phyloP scores from a whole-genome alignment of 37 sponge, comb jelly and placozoan species.

The Hexactinellida sp. region DNA sequence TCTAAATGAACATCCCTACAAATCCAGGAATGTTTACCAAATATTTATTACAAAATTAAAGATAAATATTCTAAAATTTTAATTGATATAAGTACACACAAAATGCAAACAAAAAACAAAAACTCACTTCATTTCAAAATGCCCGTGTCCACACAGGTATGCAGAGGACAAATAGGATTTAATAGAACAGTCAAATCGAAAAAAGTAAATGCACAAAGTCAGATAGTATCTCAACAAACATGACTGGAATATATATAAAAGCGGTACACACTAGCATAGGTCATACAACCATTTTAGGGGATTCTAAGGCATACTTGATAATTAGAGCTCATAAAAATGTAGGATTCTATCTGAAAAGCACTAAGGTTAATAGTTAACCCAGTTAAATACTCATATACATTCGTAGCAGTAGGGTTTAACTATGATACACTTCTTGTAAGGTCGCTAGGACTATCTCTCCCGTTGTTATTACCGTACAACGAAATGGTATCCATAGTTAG shows the following conservation, averaged over 20 bases:
- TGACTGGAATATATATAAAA: slow-evolving; percentile 12
- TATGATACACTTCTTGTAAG: background rate
- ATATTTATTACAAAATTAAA: too few species aligned
- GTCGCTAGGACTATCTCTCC: background rate
- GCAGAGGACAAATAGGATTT: background rate
- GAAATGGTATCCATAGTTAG: background rate
- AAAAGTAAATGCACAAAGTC: background rate
- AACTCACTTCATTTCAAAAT: slow-evolving; percentile 14
- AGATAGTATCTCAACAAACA: background rate
- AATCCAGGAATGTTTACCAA: too few species aligned
- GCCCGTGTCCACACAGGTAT: background rate
- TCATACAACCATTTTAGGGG: background rate
- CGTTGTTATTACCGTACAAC: background rate
- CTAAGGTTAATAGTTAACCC: background rate
- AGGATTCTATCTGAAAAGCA: background rate
- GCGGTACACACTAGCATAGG: background rate
- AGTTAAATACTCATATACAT: background rate
- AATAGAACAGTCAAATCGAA: background rate
- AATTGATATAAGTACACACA: too few species aligned
- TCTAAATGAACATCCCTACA: too few species aligned
- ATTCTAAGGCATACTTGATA: background rate
- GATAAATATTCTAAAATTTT: background rate
- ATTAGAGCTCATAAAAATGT: slow-evolving; percentile 15
- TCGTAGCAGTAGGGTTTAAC: too few species aligned
- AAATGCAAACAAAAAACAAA: too few species aligned